Evolutionary conservation across 2,797 vertebrate species (phyloP).

Genomic region (Phataginus tetradactyla): DNA sequence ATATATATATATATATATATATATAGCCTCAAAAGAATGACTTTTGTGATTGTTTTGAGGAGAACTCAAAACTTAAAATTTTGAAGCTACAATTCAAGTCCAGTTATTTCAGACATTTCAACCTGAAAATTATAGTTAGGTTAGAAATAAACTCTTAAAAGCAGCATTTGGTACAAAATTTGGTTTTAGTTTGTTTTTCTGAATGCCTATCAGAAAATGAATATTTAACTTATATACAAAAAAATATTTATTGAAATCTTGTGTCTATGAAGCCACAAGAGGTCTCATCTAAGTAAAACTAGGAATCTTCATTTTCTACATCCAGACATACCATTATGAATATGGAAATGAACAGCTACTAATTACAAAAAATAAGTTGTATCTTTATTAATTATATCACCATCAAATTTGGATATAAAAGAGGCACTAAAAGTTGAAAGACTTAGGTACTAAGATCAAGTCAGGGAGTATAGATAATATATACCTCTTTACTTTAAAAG

Average conservation of each 20-base stretch:
- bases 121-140: conserved; percentile 15
- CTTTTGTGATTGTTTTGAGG: background rate
- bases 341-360: conserved; percentile 1
- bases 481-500: background rate
- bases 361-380: conserved; percentile 6
- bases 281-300: background rate
- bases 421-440: background rate
- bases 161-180: background rate
- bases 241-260: conserved; percentile 15
- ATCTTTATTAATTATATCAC: background rate
- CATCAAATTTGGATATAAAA: conserved; percentile 30
- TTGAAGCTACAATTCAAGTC: conserved; percentile 7
- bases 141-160: conserved; percentile 50
- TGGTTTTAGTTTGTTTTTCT: conserved; percentile 19
- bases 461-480: background rate
- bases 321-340: background rate
- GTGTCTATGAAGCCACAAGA: background rate
- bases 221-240: background rate
- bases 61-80: conserved; percentile 55
- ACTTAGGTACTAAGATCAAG: background rate
- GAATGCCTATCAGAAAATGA: conserved; percentile 25
- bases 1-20: background rate
- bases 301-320: background rate
- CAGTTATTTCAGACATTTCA: conserved; percentile 44
- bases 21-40: conserved; percentile 26